phyloP scores from a whole-genome alignment of 2,797 vertebrate genomes.

The Manis crassicaudata region DNA sequence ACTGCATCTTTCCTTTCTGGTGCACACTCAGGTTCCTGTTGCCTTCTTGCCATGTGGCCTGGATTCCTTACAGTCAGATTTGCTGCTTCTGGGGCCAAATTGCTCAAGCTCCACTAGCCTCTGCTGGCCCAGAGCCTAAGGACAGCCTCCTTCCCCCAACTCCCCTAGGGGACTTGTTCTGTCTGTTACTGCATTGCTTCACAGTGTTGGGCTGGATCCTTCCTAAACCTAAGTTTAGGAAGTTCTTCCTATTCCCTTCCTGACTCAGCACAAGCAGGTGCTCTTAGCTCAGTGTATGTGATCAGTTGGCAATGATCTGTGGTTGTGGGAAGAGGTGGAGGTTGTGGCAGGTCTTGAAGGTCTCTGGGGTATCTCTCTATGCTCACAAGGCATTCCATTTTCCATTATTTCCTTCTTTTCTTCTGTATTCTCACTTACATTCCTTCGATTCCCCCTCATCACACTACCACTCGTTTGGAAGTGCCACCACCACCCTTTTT shows the following conservation, averaged over 20 bases:
- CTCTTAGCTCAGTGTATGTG: not conserved
- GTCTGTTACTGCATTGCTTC: not conserved
- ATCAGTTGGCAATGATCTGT: not conserved
- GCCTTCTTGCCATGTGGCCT: not conserved
- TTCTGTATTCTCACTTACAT: not conserved
- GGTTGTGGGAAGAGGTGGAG: not conserved
- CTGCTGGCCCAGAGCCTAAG: not conserved
- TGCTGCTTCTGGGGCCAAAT: not conserved
- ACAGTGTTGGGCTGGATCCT: not conserved
- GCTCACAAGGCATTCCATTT: not conserved
- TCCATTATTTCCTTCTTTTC: not conserved
- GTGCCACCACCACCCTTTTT: not conserved
- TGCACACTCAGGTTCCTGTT: not conserved
- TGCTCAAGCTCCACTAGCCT: not conserved
- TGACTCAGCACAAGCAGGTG: not conserved
- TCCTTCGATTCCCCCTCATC: not conserved
- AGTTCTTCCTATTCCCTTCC: not conserved
- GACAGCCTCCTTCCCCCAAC: not conserved
- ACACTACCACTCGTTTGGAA: not conserved
- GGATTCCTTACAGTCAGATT: not conserved
- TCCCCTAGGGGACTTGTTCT: not conserved
- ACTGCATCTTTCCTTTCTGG: not conserved
- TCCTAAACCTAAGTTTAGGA: not conserved
- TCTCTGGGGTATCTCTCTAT: not conserved
- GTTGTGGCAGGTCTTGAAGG: not conserved